Evolutionary conservation across 1,140 invertebrate genomes (phyloP), one percentile per base, ranked within the genome.

Genomic region (Babylonia areolata): DNA sequence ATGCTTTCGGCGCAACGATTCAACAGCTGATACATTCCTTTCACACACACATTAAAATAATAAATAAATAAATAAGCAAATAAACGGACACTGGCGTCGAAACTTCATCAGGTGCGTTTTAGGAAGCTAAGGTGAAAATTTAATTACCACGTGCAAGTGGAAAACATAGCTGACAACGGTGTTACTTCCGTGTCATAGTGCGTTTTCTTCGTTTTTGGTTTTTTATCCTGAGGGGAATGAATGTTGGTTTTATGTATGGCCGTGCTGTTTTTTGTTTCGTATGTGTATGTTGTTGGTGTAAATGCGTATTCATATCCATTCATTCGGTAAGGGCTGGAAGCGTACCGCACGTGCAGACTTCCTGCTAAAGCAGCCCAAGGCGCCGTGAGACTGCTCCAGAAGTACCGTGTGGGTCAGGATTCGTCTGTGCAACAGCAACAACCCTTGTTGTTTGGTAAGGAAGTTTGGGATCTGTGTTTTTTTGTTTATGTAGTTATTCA

Each of bases 291-390:
- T 12, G 11, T 54, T 54, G 51, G 51, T 54, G 23, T 11, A 54
- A 54, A 12, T 54, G 51, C 9, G 23, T 35, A 78, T 23, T 6
- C 39, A 20, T 35, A 35, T 23, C 51, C 39, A 46, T 81, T 81
- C 15, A 46, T 54, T 81, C 3, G 31, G 23, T 15, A 20, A 81
- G 80, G 80, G 33, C 54, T 81, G 2, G 80, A 81, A 40, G 80
- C 51, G 20, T 81, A 9, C 46, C 42, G 80, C 23, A 81, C 80
- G 1, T 81, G 80, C 31, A 0, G 28, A 31, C 46, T 31, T 3
- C 46, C 80, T 12, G 46, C 46, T 17, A 54, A 28, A 33, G 42
- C 80, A 3, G 51, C 54, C 1, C 12, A 64, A 9, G 51, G 80
- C 9, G 80, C 80, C 51, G 31, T 81, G 42, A 31, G 12, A 37